phyloP scores from a whole-genome alignment of 2,888 invertebrate species.

The Sminthurides aquaticus region DNA sequence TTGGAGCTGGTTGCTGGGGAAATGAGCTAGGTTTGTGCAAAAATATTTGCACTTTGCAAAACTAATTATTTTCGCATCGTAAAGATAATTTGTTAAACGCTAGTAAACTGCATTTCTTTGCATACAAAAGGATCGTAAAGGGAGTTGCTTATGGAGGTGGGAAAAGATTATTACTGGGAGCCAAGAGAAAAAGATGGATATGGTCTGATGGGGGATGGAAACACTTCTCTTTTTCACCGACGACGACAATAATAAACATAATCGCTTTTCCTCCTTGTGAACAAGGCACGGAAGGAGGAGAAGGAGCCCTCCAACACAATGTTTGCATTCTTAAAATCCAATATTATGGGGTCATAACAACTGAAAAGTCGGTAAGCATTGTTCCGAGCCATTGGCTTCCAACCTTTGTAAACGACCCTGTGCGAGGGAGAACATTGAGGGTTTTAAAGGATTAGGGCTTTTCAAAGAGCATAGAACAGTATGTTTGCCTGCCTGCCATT shows the following conservation, averaged over 20 bases:
- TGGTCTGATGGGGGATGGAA: not conserved
- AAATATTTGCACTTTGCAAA: slow-evolving; percentile 22
- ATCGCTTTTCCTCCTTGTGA: too few relatives aligned
- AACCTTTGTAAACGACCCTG: not conserved
- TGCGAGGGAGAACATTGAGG: too few relatives aligned
- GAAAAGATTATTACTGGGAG: not conserved
- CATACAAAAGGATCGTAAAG: not conserved
- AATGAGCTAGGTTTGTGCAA: too few relatives aligned
- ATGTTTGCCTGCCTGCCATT: too few relatives aligned
- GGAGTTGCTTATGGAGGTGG: not conserved
- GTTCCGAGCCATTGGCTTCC: slow-evolving; percentile 4
- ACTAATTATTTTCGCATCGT: slow-evolving; percentile 33
- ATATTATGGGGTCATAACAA: slow-evolving; percentile 2
- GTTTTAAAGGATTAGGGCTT: slow-evolving; percentile 20
- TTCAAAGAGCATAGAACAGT: too few relatives aligned
- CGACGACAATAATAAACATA: not conserved
- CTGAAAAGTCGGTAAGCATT: slow-evolving; percentile 2
- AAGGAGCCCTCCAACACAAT: slow-evolving; percentile 5
- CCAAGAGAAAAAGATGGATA: not conserved
- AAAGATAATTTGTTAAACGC: slow-evolving; percentile 30
- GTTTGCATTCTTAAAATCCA: not conserved
- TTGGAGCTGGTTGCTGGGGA: too few relatives aligned
- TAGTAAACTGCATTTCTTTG: slow-evolving; percentile 20
- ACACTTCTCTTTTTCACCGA: not conserved
- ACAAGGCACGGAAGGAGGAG: too few relatives aligned